A percentile compares a stretch with the other conserved stretches of the same genome.
These are phyloP conservation scores for Lutraria lutraria DNA, from an alignment of 2,888 invertebrate genomes.

Conservation along the genomic window DNA sequence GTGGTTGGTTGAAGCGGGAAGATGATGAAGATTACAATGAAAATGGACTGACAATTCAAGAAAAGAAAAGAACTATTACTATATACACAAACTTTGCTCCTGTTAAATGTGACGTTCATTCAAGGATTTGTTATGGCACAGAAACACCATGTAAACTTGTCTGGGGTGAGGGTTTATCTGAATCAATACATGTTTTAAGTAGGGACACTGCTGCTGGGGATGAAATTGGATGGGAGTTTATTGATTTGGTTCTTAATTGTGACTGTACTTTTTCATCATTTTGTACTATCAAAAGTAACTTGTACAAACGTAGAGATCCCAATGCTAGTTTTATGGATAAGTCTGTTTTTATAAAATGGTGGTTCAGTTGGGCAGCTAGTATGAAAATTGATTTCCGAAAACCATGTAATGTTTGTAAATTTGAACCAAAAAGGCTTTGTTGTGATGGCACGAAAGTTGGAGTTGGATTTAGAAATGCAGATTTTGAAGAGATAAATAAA, in stretches of 20 bases:
- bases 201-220: slow-evolving; percentile 49
- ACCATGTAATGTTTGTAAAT: slow-evolving; percentile 42
- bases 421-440: slow-evolving; percentile 40
- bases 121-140: slow-evolving; percentile 27
- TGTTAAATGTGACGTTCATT: slow-evolving; percentile 31
- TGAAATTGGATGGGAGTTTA: slow-evolving; percentile 51
- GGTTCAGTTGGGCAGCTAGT: slow-evolving; percentile 52
- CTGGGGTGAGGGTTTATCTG: slow-evolving; percentile 37
- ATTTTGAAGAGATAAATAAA: slow-evolving; percentile 50
- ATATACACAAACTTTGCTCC: slow-evolving; percentile 25
- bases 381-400: too few species aligned
- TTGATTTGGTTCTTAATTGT: slow-evolving; percentile 23
- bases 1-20: slow-evolving; percentile 31
- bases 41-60: background rate
- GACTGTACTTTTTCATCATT: slow-evolving; percentile 40
- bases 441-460: slow-evolving; percentile 61
- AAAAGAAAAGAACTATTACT: background rate
- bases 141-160: slow-evolving; percentile 28
- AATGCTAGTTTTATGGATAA: slow-evolving; percentile 38
- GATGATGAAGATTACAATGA: slow-evolving; percentile 29
- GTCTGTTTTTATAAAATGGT: slow-evolving; percentile 47
- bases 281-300: slow-evolving; percentile 32
- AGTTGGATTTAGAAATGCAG: slow-evolving; percentile 54
- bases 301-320: slow-evolving; percentile 11
- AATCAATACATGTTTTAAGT: slow-evolving; percentile 42